Base-by-base conservation (phyloP, 2,888 invertebrate genomes). In the Augiades crinisus region DNA sequence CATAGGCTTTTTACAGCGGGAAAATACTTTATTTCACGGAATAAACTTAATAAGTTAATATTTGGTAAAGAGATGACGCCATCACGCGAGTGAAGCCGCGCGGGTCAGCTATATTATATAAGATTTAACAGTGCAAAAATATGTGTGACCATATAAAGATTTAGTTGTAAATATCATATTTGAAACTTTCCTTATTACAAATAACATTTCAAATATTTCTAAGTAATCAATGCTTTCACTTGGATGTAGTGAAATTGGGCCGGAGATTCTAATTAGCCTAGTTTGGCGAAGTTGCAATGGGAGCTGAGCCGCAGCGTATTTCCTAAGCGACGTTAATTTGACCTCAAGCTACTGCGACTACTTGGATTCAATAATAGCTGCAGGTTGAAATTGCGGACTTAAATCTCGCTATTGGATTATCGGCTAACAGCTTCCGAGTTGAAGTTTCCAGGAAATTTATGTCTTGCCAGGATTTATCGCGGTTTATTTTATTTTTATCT, bases 361-460 rank as follows among this genome's bases (percentile, higher is more conserved):
- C 31, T 36, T 36, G 36, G 34, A 46, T 36, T 44, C 51, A 51
- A 51, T 51, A 44, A 51, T 44, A 12, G 50, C 19, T 21, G 13
- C n/a, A 36, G 50, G 36, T 17, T 43, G 36, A 30, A 50, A 50
- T 50, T 50, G 27, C 36, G 34, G 50, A 34, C 21, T 43, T 50
- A 43, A 49, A 50, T 36, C 50, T 50, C 36, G 36, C 43, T 36
- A 43, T 50, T 50, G 50, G 50, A 50, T 50, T 50, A 50, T 50
- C 50, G 50, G 22, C 34, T 50, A 50, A 43, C 50, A 43, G 50
- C 50, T 50, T 44, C 50, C 43, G 31, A 51, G 44, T 37, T 44
- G 44, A 37, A 43, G 50, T 44, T 51, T 37, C 21, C 44, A 37
- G 37, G 50, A 44, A 43, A 50, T 43, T 51, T 51, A 51, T 51